These are phyloP conservation scores for Meda fulgida DNA, from an alignment of 2,797 vertebrate genomes.

Conservation along the genomic window DNA sequence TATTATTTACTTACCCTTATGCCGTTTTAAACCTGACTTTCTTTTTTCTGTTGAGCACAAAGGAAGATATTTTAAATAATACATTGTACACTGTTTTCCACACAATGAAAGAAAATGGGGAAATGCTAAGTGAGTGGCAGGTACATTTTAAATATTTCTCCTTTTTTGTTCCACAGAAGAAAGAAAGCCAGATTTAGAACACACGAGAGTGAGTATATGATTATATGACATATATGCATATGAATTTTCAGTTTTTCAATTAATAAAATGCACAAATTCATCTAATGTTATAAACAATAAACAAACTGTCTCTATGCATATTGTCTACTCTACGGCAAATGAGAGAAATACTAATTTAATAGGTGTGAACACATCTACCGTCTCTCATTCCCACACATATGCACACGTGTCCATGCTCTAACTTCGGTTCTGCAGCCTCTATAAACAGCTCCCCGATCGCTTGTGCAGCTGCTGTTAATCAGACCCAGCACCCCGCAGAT, in stretches of 20 bases:
- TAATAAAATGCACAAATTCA: neutral
- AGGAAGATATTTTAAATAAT: neutral
- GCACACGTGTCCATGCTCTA: slow-evolving; percentile 35
- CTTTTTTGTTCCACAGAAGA: neutral
- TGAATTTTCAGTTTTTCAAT: neutral
- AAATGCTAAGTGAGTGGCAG: neutral
- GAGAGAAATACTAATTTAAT: neutral
- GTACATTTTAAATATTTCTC: neutral
- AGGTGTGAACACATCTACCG: neutral
- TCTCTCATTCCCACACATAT: slow-evolving; percentile 1
- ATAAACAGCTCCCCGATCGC: slow-evolving; percentile 66
- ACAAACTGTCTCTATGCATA: neutral
- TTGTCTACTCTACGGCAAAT: neutral
- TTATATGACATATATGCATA: too few species aligned
- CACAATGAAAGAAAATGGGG: neutral
- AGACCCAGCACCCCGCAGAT: slow-evolving; percentile 64
- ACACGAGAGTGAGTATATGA: neutral
- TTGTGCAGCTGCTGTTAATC: slow-evolving; percentile 80
- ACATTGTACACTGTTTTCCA: neutral
- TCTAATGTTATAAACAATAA: neutral
- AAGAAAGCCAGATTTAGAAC: neutral
- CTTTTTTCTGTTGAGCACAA: neutral
- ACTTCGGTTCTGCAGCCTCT: slow-evolving; percentile 22
- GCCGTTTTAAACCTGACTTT: neutral
- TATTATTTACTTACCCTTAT: neutral